phyloP scores from a whole-genome alignment of 2,797 vertebrate genomes.

The Hydrolagus colliei region DNA sequence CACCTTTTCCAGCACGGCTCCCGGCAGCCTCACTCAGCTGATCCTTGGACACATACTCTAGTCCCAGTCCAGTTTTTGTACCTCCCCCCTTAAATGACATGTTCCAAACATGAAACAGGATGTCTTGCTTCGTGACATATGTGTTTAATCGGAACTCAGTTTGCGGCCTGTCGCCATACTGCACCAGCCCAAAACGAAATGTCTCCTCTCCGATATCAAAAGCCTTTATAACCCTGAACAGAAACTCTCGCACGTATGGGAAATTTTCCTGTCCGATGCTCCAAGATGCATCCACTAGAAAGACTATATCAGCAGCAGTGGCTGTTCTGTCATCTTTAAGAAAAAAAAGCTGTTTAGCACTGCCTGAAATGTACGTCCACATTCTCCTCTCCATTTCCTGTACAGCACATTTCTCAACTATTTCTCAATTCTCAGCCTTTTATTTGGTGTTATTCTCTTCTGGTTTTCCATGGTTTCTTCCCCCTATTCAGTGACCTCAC shows the following conservation, averaged over 20 bases:
- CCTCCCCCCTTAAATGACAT: slow-evolving; percentile 65
- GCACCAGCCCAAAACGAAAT: slow-evolving; percentile 71
- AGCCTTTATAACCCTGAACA: slow-evolving; percentile 68
- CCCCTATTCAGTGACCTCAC: slow-evolving; percentile 14
- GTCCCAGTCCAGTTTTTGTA: slow-evolving; percentile 66
- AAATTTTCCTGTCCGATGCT: slow-evolving; percentile 74
- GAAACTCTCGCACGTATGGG: slow-evolving; percentile 74
- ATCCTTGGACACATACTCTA: slow-evolving; percentile 67
- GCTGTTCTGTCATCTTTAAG: slow-evolving; percentile 71
- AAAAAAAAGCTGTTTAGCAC: slow-evolving; percentile 64
- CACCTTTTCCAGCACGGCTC: slow-evolving; percentile 66
- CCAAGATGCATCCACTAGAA: slow-evolving; percentile 87
- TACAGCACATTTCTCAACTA: not conserved
- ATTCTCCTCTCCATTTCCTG: slow-evolving; percentile 32
- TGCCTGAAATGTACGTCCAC: slow-evolving; percentile 39
- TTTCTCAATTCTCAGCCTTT: slow-evolving; percentile 18
- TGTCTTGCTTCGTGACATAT: slow-evolving; percentile 57
- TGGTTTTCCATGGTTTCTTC: not conserved
- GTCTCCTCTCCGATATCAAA: slow-evolving; percentile 62
- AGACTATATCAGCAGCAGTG: slow-evolving; percentile 77
- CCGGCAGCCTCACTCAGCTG: slow-evolving; percentile 69
- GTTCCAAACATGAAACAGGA: slow-evolving; percentile 68
- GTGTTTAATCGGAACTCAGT: slow-evolving; percentile 76
- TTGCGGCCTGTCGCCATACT: slow-evolving; percentile 63
- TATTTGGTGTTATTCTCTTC: not conserved